phyloP scores from a whole-genome alignment of 2,888 invertebrate species.

The Hemaris fuciformis region DNA sequence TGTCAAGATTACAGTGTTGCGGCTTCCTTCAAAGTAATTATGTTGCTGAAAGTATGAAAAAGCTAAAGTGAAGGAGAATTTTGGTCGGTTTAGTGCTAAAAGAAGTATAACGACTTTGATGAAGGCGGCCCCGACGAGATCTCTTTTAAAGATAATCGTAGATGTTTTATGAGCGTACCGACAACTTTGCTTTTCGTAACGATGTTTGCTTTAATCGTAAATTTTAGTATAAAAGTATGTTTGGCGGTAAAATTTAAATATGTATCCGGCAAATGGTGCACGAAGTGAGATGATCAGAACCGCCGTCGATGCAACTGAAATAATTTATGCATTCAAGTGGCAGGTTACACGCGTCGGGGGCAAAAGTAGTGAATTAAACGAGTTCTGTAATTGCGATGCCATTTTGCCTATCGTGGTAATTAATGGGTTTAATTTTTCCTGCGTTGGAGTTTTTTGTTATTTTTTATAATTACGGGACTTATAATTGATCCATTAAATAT shows the following conservation, averaged over 20 bases:
- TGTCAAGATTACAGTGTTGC: slow-evolving; percentile 8
- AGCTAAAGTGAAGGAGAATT: slow-evolving; percentile 4
- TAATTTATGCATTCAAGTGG: not conserved
- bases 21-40: slow-evolving; percentile 9
- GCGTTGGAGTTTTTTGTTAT: not conserved
- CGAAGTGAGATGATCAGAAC: not conserved
- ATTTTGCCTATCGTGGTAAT: not conserved
- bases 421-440: not conserved
- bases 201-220: not conserved
- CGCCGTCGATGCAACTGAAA: not conserved
- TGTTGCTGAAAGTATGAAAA: slow-evolving; percentile 5
- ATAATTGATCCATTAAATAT: too few relatives aligned
- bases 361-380: not conserved
- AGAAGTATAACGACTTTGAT: slow-evolving; percentile 12
- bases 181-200: slow-evolving; percentile 6
- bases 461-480: too few relatives aligned
- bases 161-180: slow-evolving; percentile 1
- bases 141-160: slow-evolving; percentile 10
- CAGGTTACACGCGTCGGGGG: not conserved
- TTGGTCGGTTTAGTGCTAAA: slow-evolving; percentile 9
- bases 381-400: not conserved
- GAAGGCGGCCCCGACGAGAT: not conserved
- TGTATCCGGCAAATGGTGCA: not conserved
- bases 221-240: not conserved
- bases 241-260: not conserved